These are phyloP conservation scores for Cyphomyrmex costatus DNA, from an alignment of 1,140 invertebrate genomes.

Conservation along the genomic window DNA sequence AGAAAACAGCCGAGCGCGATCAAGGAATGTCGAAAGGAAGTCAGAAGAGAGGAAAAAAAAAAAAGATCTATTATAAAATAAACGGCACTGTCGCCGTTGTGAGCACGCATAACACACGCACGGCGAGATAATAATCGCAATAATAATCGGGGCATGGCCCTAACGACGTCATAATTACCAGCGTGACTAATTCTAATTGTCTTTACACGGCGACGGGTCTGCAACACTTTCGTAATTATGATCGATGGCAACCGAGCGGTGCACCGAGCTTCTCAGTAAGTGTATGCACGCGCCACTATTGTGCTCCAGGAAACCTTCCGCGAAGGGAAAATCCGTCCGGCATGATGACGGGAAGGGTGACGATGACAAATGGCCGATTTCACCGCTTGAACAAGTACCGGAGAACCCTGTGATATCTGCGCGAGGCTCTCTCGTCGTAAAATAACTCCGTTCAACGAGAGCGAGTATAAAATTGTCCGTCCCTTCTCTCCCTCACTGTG, in stretches of 20 bases:
- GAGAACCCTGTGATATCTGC: constrained; percentile 42
- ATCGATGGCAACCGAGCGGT: constrained; percentile 62
- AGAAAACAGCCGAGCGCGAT: constrained; percentile 4
- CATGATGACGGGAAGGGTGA: constrained; percentile 42
- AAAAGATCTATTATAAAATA: constrained; percentile 25
- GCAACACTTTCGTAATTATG: constrained; percentile 73
- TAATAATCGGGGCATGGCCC: constrained; percentile 57
- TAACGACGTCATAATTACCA: constrained; percentile 66
- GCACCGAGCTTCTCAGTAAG: constrained; percentile 8
- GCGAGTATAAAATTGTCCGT: constrained; percentile 7
- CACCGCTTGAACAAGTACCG: constrained; percentile 37
- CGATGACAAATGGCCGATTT: constrained; percentile 71
- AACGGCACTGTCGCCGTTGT: not conserved
- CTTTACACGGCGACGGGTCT: constrained; percentile 57
- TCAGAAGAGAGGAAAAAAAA: not conserved
- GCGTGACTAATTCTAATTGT: constrained; percentile 71
- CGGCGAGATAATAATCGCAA: constrained; percentile 60
- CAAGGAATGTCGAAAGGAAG: constrained; percentile 5
- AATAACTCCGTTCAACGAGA: constrained; percentile 50
- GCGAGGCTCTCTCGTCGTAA: constrained; percentile 22
- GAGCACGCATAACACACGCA: not conserved
- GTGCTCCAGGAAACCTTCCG: constrained; percentile 52
- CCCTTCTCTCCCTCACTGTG: not conserved
- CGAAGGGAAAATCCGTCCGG: constrained; percentile 66
- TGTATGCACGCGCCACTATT: constrained; percentile 57